Evolutionary conservation across 2,888 invertebrate species (phyloP).

Genomic region (Pseudococcus jackbeardsleyi): DNA sequence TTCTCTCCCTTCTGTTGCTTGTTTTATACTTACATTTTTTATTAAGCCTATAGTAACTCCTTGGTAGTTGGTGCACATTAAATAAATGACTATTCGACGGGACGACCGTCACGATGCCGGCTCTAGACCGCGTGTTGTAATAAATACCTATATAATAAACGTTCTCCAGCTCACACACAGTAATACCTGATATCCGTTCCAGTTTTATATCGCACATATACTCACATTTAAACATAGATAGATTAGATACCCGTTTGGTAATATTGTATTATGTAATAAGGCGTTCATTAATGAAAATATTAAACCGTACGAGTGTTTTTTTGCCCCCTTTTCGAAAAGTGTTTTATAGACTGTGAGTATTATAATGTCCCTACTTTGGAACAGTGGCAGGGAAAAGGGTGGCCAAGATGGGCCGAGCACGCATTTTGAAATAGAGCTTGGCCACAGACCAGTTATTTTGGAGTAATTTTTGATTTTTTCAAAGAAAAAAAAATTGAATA

Average conservation of each 20-base stretch:
- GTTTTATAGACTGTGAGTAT: too few species aligned
- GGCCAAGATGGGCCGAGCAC: too few species aligned
- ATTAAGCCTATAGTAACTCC: background rate
- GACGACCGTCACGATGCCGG: background rate
- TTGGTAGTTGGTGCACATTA: too few species aligned
- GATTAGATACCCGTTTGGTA: constrained; percentile 12
- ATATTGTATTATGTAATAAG: background rate
- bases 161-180: background rate
- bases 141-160: background rate
- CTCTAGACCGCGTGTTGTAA: constrained; percentile 13
- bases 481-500: too few species aligned
- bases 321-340: background rate
- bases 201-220: constrained; percentile 19
- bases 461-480: too few species aligned
- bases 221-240: background rate
- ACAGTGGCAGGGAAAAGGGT: too few species aligned
- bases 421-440: too few species aligned
- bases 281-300: constrained; percentile 30
- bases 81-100: background rate
- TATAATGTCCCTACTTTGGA: too few species aligned
- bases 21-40: background rate
- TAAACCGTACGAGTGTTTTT: background rate
- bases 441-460: too few species aligned
- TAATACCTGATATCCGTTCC: constrained; percentile 42
- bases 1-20: background rate